phyloP scores from a whole-genome alignment of 2,888 invertebrate genomes.

The Lasioglossum malachurum region DNA sequence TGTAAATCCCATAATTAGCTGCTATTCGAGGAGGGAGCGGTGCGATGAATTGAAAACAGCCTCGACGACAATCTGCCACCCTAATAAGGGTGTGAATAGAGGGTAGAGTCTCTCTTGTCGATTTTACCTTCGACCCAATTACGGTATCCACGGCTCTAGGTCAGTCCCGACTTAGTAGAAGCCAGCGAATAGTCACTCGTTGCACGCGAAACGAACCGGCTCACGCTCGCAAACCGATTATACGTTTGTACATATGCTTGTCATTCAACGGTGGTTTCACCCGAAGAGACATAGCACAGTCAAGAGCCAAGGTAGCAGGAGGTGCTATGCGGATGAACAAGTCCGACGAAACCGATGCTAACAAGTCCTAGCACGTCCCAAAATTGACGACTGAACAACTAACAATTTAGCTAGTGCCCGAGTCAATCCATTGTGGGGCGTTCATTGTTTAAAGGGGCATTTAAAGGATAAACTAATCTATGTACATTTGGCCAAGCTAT shows the following conservation, averaged over 20 bases:
- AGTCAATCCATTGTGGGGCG: constrained; percentile 82
- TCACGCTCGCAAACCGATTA: neutral
- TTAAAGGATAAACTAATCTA: neutral
- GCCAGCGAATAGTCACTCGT: neutral
- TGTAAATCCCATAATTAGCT: neutral
- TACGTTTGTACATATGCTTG: neutral
- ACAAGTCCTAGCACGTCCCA: constrained; percentile 13
- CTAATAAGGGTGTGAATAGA: neutral
- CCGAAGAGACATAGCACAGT: neutral
- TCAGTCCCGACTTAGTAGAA: constrained; percentile 9
- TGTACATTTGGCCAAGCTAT: neutral
- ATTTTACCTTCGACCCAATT: neutral
- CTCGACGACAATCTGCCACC: neutral
- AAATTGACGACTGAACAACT: neutral
- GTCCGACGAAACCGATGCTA: constrained; percentile 43
- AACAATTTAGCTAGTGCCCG: constrained; percentile 58
- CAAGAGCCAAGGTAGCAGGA: constrained; percentile 41
- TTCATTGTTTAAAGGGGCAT: constrained; percentile 85
- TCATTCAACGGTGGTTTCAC: neutral
- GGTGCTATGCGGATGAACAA: constrained; percentile 80
- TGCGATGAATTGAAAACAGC: neutral
- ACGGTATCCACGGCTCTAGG: neutral
- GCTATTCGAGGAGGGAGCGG: neutral
- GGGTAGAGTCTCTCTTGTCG: neutral
- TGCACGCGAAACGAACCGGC: neutral